phyloP scores from a whole-genome alignment of 1,140 invertebrate species.

The Leptestheria dahalacensis region DNA sequence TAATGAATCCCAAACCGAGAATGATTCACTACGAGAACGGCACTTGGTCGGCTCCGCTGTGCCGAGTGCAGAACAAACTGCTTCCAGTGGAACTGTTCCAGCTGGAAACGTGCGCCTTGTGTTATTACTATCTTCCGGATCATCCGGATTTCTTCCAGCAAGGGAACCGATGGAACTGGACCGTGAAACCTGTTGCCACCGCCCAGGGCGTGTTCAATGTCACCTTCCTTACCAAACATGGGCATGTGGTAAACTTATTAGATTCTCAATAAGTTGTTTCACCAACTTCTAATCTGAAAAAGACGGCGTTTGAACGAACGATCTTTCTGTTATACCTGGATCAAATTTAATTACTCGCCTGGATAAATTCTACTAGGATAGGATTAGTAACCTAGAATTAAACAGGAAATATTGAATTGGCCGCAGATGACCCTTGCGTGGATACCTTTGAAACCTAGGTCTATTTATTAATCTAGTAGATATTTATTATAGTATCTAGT shows the following conservation, averaged over 20 bases:
- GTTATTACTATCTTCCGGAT: constrained; percentile 23
- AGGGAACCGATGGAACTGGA: constrained; percentile 10
- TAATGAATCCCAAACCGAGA: background rate
- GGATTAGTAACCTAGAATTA: too few species aligned
- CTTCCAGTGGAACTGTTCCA: constrained; percentile 20
- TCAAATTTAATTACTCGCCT: too few species aligned
- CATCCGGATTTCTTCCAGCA: constrained; percentile 8
- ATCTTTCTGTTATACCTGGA: too few species aligned
- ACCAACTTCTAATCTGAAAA: too few species aligned
- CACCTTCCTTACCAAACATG: constrained; percentile 8
- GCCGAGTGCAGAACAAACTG: background rate
- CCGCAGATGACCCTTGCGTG: too few species aligned
- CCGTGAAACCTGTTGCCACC: background rate
- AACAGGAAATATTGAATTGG: too few species aligned
- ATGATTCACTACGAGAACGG: background rate
- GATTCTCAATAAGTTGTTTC: background rate
- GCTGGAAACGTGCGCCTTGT: constrained; percentile 25
- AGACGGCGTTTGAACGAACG: too few species aligned
- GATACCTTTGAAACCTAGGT: too few species aligned
- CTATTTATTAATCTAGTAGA: too few species aligned
- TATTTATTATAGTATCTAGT: too few species aligned
- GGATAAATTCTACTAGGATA: too few species aligned
- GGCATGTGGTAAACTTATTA: background rate
- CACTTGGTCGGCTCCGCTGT: background rate
- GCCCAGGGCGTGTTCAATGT: constrained; percentile 1